These are phyloP conservation scores for Parus major DNA, from an alignment of 2,113 vertebrate genomes.

Conservation along the genomic window DNA sequence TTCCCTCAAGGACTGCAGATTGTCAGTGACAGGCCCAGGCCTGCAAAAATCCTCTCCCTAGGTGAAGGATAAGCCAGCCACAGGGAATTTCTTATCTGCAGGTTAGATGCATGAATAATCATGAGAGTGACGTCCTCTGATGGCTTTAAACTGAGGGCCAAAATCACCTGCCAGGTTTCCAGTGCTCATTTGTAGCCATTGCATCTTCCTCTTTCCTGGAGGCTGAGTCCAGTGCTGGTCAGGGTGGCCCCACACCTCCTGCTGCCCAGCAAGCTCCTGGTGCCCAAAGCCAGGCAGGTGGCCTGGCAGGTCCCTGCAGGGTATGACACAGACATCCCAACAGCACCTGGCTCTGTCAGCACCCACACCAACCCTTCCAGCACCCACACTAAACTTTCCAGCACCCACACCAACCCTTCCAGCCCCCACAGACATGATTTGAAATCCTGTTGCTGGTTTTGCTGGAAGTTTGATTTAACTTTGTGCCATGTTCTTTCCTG, in stretches of 20 bases:
- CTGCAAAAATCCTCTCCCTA: neutral
- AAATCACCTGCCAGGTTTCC: neutral
- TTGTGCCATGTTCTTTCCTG: neutral
- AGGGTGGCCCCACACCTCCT: neutral
- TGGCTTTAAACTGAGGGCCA: neutral
- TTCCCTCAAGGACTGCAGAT: neutral
- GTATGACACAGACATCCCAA: neutral
- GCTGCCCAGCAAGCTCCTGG: neutral
- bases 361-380: neutral
- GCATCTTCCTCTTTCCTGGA: neutral
- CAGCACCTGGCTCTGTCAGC: fast-evolving
- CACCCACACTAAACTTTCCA: neutral
- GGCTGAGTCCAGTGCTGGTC: neutral
- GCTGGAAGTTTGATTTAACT: neutral
- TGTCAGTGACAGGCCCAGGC: neutral
- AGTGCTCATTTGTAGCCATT: neutral
- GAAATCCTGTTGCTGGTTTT: neutral
- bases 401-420: neutral
- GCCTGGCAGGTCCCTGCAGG: neutral
- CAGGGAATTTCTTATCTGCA: neutral
- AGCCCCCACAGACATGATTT: neutral
- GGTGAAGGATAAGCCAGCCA: neutral
- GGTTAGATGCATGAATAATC: neutral
- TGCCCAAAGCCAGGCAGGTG: neutral
- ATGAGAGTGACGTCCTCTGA: neutral